Evolutionary conservation across 2,113 vertebrate species (phyloP).

Genomic region (Microcebus jonahi): DNA sequence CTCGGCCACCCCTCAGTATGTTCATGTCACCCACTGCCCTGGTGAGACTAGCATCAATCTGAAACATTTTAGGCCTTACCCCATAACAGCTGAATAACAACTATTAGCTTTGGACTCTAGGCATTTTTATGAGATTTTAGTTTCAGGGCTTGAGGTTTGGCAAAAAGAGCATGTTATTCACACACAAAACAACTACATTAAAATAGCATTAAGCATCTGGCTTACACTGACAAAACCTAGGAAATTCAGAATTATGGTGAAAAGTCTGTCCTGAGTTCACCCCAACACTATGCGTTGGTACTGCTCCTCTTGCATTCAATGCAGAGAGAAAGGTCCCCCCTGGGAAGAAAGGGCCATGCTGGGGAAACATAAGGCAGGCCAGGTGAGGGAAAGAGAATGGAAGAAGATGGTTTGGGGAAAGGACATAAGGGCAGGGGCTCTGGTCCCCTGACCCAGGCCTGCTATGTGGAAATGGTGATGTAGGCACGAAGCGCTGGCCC

Average conservation of each 20-base stretch:
- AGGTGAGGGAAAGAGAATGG: not conserved
- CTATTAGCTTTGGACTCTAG: constrained; percentile 85
- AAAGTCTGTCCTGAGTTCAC: constrained; percentile 85
- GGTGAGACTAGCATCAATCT: constrained; percentile 61
- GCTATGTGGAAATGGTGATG: not conserved
- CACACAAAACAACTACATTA: constrained; percentile 88
- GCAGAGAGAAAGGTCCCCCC: not conserved
- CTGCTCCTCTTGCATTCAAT: not conserved
- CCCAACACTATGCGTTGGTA: constrained; percentile 11
- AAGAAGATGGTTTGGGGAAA: no score
- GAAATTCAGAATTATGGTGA: constrained; percentile 81
- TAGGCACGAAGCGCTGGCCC: not conserved
- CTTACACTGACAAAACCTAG: constrained; percentile 83
- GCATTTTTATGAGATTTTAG: constrained; percentile 88
- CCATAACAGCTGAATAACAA: constrained; percentile 80
- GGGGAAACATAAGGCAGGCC: not conserved
- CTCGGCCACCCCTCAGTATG: not conserved
- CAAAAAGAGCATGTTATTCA: constrained; percentile 85
- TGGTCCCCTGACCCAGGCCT: not conserved
- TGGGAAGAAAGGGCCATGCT: not conserved
- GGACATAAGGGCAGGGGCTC: fast-evolving
- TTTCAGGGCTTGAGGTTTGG: constrained; percentile 89
- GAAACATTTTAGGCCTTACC: constrained; percentile 78
- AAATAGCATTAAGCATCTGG: constrained; percentile 87
- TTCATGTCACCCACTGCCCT: constrained; percentile 28